Evolutionary conservation across 2,888 invertebrate species (phyloP), one percentile per base, ranked within the genome.

Genomic region (Nemotelus nigrinus): DNA sequence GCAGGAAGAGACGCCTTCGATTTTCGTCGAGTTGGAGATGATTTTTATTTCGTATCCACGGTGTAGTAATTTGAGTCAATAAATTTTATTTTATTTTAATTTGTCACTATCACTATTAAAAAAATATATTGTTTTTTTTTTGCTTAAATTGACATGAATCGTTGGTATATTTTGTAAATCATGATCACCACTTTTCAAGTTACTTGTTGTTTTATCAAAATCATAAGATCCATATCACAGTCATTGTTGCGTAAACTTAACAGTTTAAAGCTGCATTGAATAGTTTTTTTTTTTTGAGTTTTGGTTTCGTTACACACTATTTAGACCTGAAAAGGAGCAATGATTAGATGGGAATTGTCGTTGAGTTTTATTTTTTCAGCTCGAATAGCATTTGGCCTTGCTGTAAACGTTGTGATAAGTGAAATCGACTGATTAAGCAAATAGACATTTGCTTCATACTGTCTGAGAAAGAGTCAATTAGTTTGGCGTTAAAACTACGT

Each of bases 181-280:
- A 50, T 74, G 60, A 74, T 74, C 74, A 74, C 48, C 47, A 74
- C 43, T 74, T 74, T 41, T 68, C n/a, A n/a, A 48, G 67, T 25
- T 68, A 25, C 44, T 41, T 41, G 6, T 53, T 55, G 43, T 7
- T 70, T 70, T 53, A 3, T 48, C n/a, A 67, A 47, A 43, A 67
- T 67, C 67, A 72, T 63, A 60, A 74, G 50, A 39, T 60, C 41
- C 74, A 41, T 74, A 74, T 74, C 74, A 74, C 74, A 74, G 60
- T 74, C 60, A 74, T 74, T 74, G 60, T 58, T 10, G 47, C 43
- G 10, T 44, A 10, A 64, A 48, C 47, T 47, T 39, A 47, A 48
- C 10, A 8, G 48, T 63, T 63, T 43, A 70, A 45, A 70, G 70
- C 70, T 55, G 55, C 43, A 55, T 5, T 8, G 41, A 43, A 39